phyloP scores from a whole-genome alignment of 92 coral and sea anemone genomes.

The Phenganax stokvisi region DNA sequence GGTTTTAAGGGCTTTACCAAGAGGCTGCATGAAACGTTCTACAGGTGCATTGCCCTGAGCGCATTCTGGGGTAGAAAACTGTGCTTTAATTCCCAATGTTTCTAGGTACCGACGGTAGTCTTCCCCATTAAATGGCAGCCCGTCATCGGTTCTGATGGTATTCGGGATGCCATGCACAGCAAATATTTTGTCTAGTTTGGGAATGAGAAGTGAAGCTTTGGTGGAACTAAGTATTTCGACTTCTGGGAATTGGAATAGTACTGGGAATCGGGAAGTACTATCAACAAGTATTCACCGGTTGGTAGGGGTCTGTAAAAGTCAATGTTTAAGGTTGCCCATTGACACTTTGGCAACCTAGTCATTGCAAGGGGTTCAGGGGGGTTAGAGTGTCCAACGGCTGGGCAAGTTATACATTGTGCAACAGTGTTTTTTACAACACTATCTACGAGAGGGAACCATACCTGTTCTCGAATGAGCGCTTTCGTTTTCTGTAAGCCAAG shows the following conservation, averaged over 20 bases:
- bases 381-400: slow-evolving; percentile 3
- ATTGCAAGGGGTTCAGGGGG: slow-evolving; percentile 21
- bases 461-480: too few relatives aligned
- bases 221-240: slow-evolving; percentile 1
- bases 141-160: not conserved
- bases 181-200: not conserved
- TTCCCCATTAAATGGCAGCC: not conserved
- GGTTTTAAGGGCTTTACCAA: not conserved
- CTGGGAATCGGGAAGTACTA: slow-evolving; percentile 4
- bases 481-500: too few relatives aligned
- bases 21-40: not conserved
- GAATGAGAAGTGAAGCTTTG: not conserved
- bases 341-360: slow-evolving; percentile 11
- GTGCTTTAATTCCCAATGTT: not conserved
- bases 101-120: not conserved
- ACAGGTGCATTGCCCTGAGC: slow-evolving; percentile 2
- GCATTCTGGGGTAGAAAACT: not conserved
- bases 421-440: too few relatives aligned
- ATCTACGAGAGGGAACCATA: too few relatives aligned
- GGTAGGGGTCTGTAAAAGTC: slow-evolving; percentile 31
- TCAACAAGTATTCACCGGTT: slow-evolving; percentile 15
- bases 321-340: slow-evolving; percentile 9
- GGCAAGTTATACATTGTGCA: too few relatives aligned
- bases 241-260: slow-evolving; percentile 25
- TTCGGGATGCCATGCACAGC: not conserved